phyloP scores from a whole-genome alignment of 2,888 invertebrate species.

The Micoletzkya japonica region DNA sequence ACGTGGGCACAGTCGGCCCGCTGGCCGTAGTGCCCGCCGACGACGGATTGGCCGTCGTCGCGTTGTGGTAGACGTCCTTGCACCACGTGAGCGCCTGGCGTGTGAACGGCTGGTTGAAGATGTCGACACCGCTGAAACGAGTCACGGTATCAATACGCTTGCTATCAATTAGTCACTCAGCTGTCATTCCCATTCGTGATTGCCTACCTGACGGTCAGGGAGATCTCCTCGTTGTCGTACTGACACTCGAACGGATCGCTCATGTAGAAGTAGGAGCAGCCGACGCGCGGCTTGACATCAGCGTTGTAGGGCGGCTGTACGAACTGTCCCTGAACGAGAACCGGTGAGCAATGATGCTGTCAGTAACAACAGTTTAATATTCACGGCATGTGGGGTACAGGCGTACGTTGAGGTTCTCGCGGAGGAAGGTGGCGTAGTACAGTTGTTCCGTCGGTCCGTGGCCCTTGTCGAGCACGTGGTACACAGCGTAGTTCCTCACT shows the following conservation, averaged over 20 bases:
- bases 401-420: too few species aligned
- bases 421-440: not conserved
- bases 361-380: too few species aligned
- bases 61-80: too few species aligned
- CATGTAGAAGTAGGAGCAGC: constrained; percentile 16
- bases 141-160: not conserved
- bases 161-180: not conserved
- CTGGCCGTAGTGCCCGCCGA: not conserved
- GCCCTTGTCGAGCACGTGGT: not conserved
- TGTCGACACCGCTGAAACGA: constrained; percentile 19
- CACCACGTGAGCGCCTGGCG: constrained; percentile 5
- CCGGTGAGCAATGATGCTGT: not conserved
- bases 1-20: not conserved
- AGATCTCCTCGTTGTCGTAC: constrained; percentile 6
- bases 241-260: constrained; percentile 8
- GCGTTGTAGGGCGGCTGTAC: constrained; percentile 5
- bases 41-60: not conserved
- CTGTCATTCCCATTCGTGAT: not conserved
- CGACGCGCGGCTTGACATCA: not conserved
- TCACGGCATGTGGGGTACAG: too few species aligned
- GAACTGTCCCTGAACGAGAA: not conserved
- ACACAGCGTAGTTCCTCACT: not conserved
- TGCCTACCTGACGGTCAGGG: constrained; percentile 13
- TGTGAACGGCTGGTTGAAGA: constrained; percentile 9
- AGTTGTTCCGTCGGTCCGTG: not conserved